Percentiles rank a stretch among this genome's conserved stretches.
phyloP scores from a whole-genome alignment of 2,797 vertebrate genomes.

The Myoxocephalus aenaeus region DNA sequence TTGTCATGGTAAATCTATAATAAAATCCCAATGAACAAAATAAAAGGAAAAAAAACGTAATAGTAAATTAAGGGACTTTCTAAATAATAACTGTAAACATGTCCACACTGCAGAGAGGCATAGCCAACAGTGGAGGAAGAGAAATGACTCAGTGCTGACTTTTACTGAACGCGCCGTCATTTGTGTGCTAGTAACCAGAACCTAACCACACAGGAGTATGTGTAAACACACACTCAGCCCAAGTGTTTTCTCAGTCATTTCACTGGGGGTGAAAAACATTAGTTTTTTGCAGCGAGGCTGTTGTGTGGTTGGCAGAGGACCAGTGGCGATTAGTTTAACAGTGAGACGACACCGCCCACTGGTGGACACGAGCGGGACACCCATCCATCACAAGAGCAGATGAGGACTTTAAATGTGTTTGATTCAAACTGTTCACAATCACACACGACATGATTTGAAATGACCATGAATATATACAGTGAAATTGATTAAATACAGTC shows the following conservation, averaged over 20 bases:
- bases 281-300: background rate
- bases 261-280: constrained; percentile 19
- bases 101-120: background rate
- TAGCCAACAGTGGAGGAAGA: constrained; percentile 20
- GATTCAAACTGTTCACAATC: background rate
- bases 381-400: no score
- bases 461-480: background rate
- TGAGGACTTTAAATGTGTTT: background rate
- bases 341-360: constrained; percentile 40
- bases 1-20: background rate
- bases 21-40: no score
- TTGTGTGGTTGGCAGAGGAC: background rate
- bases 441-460: background rate
- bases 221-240: constrained; percentile 26
- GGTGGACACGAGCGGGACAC: constrained; percentile 33
- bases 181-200: constrained; percentile 28
- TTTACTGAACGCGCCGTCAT: constrained; percentile 6
- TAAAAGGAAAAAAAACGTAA: background rate
- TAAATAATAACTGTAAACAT: constrained; percentile 13
- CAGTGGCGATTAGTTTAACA: background rate
- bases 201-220: constrained; percentile 1
- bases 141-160: constrained; percentile 36
- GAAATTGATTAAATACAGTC: background rate
- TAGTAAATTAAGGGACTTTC: constrained; percentile 17
- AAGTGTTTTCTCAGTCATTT: constrained; percentile 26